phyloP scores from a whole-genome alignment of 2,113 vertebrate genomes.

The Chloroceryle aenea region DNA sequence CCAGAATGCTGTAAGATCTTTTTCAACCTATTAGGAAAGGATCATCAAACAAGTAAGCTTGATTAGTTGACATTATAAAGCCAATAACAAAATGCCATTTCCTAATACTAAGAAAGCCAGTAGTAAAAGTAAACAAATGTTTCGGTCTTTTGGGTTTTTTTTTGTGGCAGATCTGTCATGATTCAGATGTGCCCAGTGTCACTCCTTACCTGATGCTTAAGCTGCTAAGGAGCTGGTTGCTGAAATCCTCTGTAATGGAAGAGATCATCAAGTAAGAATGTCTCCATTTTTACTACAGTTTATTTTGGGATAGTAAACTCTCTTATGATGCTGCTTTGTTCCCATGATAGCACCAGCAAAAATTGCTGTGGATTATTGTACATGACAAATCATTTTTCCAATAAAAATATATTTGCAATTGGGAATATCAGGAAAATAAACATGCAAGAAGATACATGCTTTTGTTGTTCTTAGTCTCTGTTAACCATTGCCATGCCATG shows the following conservation, averaged over 20 bases:
- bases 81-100: background rate
- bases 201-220: background rate
- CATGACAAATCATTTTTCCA: background rate
- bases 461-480: background rate
- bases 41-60: background rate
- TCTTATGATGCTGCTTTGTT: background rate
- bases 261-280: background rate
- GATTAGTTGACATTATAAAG: background rate
- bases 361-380: background rate
- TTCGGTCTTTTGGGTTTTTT: background rate
- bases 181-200: background rate
- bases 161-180: background rate
- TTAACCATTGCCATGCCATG: background rate
- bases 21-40: background rate
- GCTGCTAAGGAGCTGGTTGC: background rate
- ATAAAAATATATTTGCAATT: background rate
- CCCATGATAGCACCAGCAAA: background rate
- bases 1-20: background rate
- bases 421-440: background rate
- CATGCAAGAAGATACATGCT: fast-evolving
- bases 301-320: background rate
- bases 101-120: background rate
- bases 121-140: background rate
- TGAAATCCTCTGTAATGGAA: background rate
- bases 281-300: background rate